phyloP scores from a whole-genome alignment of 1,140 invertebrate genomes.

The Dendrolimus kikuchii region DNA sequence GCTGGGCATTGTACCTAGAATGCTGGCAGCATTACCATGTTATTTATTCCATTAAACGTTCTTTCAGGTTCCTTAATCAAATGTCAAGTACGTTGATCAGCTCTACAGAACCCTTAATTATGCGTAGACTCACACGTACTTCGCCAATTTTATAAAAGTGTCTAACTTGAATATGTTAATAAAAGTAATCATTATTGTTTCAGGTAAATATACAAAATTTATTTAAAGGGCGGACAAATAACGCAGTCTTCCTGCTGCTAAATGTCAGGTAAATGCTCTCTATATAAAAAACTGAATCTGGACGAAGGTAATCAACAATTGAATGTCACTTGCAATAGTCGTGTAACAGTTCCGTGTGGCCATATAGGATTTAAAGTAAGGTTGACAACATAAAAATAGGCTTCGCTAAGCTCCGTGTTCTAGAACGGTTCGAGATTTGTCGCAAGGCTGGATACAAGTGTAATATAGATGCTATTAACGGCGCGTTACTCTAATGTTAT shows the following conservation, averaged over 20 bases:
- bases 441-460: too few relatives aligned
- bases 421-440: too few relatives aligned
- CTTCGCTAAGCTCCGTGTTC: too few relatives aligned
- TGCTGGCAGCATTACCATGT: too few relatives aligned
- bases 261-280: slow-evolving; percentile 12
- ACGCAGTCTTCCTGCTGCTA: slow-evolving; percentile 15
- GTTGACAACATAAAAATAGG: neutral
- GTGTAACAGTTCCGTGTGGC: slow-evolving; percentile 11
- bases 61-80: too few relatives aligned
- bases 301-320: slow-evolving; percentile 14
- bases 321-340: slow-evolving; percentile 13
- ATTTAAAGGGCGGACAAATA: slow-evolving; percentile 15
- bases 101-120: too few relatives aligned
- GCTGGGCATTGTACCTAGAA: too few relatives aligned
- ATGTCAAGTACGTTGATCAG: too few relatives aligned
- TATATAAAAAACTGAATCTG: slow-evolving; percentile 1
- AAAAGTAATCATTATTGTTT: slow-evolving; percentile 11
- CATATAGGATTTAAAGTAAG: slow-evolving; percentile 5
- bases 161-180: too few relatives aligned
- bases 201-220: slow-evolving; percentile 15
- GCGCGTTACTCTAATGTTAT: neutral
- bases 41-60: too few relatives aligned
- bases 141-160: too few relatives aligned
- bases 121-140: too few relatives aligned
- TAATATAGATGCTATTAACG: neutral